Evolutionary conservation across 2,113 vertebrate genomes (phyloP), one percentile per base, ranked within the genome.

Genomic region (Gasterosteus nipponicus): DNA sequence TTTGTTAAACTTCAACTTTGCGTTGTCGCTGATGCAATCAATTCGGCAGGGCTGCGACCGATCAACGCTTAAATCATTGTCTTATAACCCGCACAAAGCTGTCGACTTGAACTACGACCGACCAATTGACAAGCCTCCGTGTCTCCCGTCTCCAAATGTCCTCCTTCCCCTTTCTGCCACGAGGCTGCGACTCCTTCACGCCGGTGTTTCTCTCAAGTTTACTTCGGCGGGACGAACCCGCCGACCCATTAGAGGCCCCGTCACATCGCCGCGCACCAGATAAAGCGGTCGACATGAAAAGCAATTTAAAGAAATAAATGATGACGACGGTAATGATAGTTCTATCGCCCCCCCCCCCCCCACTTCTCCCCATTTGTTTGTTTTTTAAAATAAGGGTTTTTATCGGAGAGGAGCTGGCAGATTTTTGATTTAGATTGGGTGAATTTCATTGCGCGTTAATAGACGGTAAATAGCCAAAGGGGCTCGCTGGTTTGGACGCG

Each of bases 351-450:
- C 68, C 69, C 59, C 41, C 49, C 29, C 35, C 35, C 35, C 35
- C 35, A 4, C 15, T 14, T n/a, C 72, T 56, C 15, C 15, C 72
- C 65, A 53, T 86, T 77, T 81, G 72, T 84, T 73, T 81, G 51
- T 86, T 79, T 54, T 86, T 72, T 41, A 29, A 85, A 89, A 79
- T 74, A 42, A 81, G 60, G 58, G 46, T 82, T 82, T 83, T 76
- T 86, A 90, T 89, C 85, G 51, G 26, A 33, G 71, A 44, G n/a
- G 46, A 60, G 47, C 42, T 7, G 39, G 47, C 75, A 80, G 87
- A 91, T 92, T 88, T 90, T 87, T 89, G 77, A 90, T 92, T 92
- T 83, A 90, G 89, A 91, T 91, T 83, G 66, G 84, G 68, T 67
- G 69, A 87, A 85, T 87, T 81, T 78, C 70, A 81, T 86, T 76